Evolutionary conservation across 1,140 invertebrate genomes (phyloP), one percentile per base, ranked within the genome.

Genomic region (Zaprionus tsacasi): DNA sequence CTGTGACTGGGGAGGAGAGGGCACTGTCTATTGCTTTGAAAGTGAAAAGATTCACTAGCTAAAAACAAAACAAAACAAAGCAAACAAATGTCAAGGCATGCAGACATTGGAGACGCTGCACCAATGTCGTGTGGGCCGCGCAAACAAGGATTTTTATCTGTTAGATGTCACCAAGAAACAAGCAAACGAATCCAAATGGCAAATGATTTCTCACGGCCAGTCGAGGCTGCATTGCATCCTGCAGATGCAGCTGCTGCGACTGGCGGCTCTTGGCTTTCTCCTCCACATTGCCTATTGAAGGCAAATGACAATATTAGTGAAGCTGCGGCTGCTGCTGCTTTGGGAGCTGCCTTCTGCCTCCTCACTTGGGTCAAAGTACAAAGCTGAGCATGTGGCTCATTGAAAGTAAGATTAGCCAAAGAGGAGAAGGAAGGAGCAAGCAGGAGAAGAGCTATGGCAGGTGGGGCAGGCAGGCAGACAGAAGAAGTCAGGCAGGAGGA

Each of bases 361-460:
- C 45, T 50, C 54, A 60, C 57, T 79, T 66, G 76, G 82, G 79
- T 88, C 79, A 87, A 82, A 86, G 79, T 82, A 86, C 79, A 65
- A 36, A 21, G 36, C 40, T n/a, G 4, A 10, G 45, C 8, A 11
- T 25, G 45, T 50, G 17, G 4, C 45, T 48, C 60, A 87, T 87
- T 66, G 82, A 87, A 87, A 79, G 79, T 43, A 56, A 82, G 77
- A 76, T 83, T 57, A 70, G 59, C 63, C 61, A 43, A 52, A 65
- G 3, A n/a, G 40, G n/a, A 15, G 40, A 2, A 45, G n/a, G 8
- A 40, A n/a, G 0, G 0, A 15, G 40, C 7, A 2, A 15, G n/a
- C 7, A 36, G 35, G 8, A 36, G 35, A 1, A 10, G 35, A 43
- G n/a, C 0, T 13, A 7, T 2, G n/a, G 33, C 33, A 43, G 40